These are phyloP conservation scores for Calliphora vicina DNA, from an alignment of 1,140 invertebrate genomes.

Conservation along the genomic window DNA sequence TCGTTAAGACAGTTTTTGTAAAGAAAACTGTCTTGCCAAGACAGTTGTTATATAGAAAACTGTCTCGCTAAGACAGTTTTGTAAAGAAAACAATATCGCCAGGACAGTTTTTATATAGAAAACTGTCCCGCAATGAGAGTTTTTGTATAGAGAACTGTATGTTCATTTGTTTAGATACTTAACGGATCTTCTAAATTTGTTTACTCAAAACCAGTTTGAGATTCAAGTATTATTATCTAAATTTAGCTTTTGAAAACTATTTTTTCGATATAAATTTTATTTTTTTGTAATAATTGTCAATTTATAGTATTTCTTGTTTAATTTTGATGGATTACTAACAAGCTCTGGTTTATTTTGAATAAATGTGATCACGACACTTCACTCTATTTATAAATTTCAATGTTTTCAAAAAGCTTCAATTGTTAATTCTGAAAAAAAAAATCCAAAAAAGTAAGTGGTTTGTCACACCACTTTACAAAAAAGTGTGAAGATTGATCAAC, in stretches of 20 bases:
- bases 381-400: neutral
- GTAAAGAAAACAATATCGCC: too few relatives aligned
- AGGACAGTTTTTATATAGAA: too few relatives aligned
- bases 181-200: too few relatives aligned
- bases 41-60: too few relatives aligned
- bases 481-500: slow-evolving; percentile 45
- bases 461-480: slow-evolving; percentile 40
- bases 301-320: neutral
- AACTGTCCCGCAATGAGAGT: too few relatives aligned
- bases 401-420: slow-evolving; percentile 18
- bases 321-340: slow-evolving; percentile 30
- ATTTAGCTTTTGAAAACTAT: too few relatives aligned
- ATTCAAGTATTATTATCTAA: neutral
- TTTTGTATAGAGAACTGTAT: too few relatives aligned
- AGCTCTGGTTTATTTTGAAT: neutral
- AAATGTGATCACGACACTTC: slow-evolving; percentile 22
- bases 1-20: too few relatives aligned
- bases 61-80: too few relatives aligned
- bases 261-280: neutral
- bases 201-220: too few relatives aligned
- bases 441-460: slow-evolving; percentile 40
- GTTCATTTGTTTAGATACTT: too few relatives aligned
- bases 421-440: slow-evolving; percentile 18
- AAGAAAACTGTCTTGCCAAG: too few relatives aligned
- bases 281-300: neutral